Evolutionary conservation across 1,140 invertebrate genomes (phyloP).

Genomic region (Cotesia glomerata): DNA sequence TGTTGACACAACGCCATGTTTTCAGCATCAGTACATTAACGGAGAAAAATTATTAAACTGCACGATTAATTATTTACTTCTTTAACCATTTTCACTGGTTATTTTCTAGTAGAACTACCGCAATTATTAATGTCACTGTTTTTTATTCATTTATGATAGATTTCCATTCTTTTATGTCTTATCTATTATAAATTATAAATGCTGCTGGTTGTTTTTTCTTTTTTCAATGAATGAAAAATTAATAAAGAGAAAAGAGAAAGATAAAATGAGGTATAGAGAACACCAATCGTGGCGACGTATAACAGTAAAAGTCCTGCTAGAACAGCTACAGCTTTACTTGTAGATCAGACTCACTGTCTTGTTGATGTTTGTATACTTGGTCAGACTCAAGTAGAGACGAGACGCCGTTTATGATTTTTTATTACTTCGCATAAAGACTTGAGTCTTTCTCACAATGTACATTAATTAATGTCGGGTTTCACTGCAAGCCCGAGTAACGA

Average conservation of each 20-base stretch:
- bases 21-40: background rate
- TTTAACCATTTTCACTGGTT: background rate
- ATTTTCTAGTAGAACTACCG: background rate
- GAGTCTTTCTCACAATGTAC: background rate
- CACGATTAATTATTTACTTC: background rate
- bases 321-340: conserved; percentile 22
- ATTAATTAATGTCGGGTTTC: conserved; percentile 6
- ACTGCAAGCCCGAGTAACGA: background rate
- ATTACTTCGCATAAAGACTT: background rate
- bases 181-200: too few species aligned
- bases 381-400: conserved; percentile 24
- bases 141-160: background rate
- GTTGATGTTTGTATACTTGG: conserved; percentile 15
- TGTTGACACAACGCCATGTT: conserved; percentile 11
- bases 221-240: conserved; percentile 1
- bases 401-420: background rate
- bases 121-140: background rate
- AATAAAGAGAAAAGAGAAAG: conserved; percentile 16
- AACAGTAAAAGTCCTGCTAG: conserved; percentile 49
- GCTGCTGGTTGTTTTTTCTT: background rate
- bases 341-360: conserved; percentile 24
- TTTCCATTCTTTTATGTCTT: background rate
- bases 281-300: conserved; percentile 28
- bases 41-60: conserved; percentile 5
- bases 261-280: conserved; percentile 30